phyloP scores from a whole-genome alignment of 2,888 invertebrate genomes.

The Rotaria sp. region DNA sequence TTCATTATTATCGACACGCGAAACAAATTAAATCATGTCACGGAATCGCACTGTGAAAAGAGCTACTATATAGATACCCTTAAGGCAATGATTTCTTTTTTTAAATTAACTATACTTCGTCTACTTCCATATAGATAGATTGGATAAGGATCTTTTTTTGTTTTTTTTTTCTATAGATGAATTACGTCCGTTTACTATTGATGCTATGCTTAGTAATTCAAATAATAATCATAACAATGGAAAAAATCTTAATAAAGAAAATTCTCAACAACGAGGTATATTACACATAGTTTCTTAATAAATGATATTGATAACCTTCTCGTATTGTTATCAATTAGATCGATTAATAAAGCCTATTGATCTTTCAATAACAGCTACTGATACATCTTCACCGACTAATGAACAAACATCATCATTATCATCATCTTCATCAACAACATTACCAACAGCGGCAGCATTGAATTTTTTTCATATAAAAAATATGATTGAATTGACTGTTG shows the following conservation, averaged over 20 bases:
- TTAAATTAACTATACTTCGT: background rate
- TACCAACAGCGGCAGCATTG: background rate
- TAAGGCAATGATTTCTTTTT: conserved; percentile 9
- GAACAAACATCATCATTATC: background rate
- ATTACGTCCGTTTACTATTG: background rate
- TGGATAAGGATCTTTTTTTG: background rate
- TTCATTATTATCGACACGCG: conserved; percentile 24
- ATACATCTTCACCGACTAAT: conserved; percentile 7
- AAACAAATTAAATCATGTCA: conserved; percentile 24
- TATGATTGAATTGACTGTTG: conserved; percentile 2
- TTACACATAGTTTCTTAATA: background rate
- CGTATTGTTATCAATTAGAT: background rate
- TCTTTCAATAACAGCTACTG: background rate
- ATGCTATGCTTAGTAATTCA: background rate
- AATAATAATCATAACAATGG: background rate
- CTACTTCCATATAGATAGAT: background rate
- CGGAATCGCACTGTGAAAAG: conserved; percentile 10
- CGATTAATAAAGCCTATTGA: conserved; percentile 17
- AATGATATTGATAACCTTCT: background rate
- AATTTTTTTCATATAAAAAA: background rate
- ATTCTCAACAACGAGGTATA: background rate
- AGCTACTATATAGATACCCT: conserved; percentile 15
- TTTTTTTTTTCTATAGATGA: background rate
- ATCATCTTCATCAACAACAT: background rate
- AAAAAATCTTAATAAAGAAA: conserved; percentile 10